Evolutionary conservation across 1,140 invertebrate species (phyloP).

Genomic region (Achroia grisella): DNA sequence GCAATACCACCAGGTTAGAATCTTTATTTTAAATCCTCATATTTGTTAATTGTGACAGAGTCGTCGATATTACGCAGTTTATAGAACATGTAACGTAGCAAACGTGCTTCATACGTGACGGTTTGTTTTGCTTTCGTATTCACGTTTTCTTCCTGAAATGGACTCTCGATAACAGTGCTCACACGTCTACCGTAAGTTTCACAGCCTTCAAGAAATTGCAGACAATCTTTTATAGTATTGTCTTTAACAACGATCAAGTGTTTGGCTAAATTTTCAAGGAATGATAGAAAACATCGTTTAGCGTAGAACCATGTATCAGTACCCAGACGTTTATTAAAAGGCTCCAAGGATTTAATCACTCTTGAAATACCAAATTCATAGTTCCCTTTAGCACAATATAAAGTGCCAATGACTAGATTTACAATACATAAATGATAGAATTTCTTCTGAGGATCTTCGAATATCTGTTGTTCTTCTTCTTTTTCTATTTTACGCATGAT

Average conservation of each 20-base stretch:
- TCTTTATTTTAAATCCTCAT: slow-evolving; percentile 69
- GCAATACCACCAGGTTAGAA: slow-evolving; percentile 50
- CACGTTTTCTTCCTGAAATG: slow-evolving; percentile 83
- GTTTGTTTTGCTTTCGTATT: slow-evolving; percentile 89
- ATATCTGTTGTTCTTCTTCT: slow-evolving; percentile 94
- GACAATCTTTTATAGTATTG: slow-evolving; percentile 90
- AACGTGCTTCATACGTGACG: slow-evolving; percentile 92
- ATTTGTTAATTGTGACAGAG: slow-evolving; percentile 68
- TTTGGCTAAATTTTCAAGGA: slow-evolving; percentile 94
- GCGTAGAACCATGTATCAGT: slow-evolving; percentile 99
- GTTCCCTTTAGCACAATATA: slow-evolving; percentile 99
- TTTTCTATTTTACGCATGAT: slow-evolving; percentile 99
- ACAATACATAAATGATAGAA: slow-evolving; percentile 98
- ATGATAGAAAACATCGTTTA: slow-evolving; percentile 94
- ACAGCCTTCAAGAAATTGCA: slow-evolving; percentile 95
- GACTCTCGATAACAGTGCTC: slow-evolving; percentile 87
- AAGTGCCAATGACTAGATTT: slow-evolving; percentile 98
- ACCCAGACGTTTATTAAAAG: slow-evolving; percentile 95
- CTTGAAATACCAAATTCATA: slow-evolving; percentile 99
- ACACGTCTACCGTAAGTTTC: slow-evolving; percentile 91
- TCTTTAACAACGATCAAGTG: slow-evolving; percentile 94
- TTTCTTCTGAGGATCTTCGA: slow-evolving; percentile 96
- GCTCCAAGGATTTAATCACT: slow-evolving; percentile 97
- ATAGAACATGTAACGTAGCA: slow-evolving; percentile 88
- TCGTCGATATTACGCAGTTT: slow-evolving; percentile 77